phyloP scores from a whole-genome alignment of 2,113 vertebrate genomes.

The Coregonus clupeaformis region DNA sequence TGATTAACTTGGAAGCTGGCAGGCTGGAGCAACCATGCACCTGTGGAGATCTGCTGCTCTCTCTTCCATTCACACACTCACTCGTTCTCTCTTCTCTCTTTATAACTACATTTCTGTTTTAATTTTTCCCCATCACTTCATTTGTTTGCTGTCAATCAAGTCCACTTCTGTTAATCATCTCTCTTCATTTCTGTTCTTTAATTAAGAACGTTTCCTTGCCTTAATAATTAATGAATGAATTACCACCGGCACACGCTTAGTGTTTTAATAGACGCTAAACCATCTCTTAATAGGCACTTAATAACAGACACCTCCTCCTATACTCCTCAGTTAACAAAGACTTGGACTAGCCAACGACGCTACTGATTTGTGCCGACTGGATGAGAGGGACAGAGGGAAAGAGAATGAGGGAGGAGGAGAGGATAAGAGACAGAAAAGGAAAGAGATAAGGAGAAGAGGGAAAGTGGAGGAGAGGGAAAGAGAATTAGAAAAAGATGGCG shows the following conservation, averaged over 20 bases:
- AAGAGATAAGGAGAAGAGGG: neutral
- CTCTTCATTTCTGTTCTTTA: neutral
- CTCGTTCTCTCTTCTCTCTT: neutral
- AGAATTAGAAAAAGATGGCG: neutral
- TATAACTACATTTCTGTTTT: neutral
- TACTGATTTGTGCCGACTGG: neutral
- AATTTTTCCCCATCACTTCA: neutral
- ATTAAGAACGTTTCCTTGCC: neutral
- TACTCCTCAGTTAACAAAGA: neutral
- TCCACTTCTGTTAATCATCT: neutral
- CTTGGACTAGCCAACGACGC: neutral
- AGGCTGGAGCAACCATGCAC: constrained; percentile 54
- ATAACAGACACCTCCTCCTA: neutral
- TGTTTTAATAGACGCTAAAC: constrained; percentile 4
- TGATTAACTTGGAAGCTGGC: constrained; percentile 61
- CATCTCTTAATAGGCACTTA: neutral
- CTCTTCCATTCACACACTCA: neutral
- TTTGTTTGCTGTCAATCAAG: neutral
- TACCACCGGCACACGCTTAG: neutral
- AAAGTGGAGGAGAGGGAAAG: too few species aligned
- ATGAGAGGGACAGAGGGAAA: neutral
- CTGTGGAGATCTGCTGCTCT: constrained; percentile 45
- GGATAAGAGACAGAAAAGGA: neutral
- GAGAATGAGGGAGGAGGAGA: too few species aligned
- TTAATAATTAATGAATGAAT: neutral